phyloP scores from a whole-genome alignment of 1,140 invertebrate species.

The Drosophila parabipectinata region DNA sequence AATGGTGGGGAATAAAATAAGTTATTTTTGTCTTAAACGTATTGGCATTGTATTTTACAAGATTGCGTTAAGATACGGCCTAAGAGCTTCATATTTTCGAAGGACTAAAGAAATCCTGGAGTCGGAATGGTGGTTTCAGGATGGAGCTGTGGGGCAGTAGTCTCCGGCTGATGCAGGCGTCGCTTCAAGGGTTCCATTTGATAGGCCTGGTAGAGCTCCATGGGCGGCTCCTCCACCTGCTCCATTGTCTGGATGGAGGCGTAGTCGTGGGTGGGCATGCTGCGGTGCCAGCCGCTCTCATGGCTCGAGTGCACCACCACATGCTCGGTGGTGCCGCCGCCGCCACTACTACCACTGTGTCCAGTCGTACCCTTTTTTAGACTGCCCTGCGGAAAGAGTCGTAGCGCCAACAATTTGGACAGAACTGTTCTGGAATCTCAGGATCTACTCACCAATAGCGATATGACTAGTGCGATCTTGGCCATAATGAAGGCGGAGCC shows the following conservation, averaged over 20 bases:
- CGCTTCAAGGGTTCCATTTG: slow-evolving; percentile 46
- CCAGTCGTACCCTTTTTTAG: slow-evolving; percentile 86
- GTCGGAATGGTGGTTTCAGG: slow-evolving; percentile 16
- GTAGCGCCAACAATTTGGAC: slow-evolving; percentile 59
- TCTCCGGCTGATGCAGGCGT: slow-evolving; percentile 31
- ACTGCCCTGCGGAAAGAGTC: slow-evolving; percentile 84
- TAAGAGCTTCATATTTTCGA: neutral
- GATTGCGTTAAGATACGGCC: slow-evolving; percentile 2
- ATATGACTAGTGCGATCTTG: slow-evolving; percentile 88
- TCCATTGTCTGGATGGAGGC: slow-evolving; percentile 37
- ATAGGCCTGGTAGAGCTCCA: slow-evolving; percentile 55
- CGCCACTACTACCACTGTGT: slow-evolving; percentile 83
- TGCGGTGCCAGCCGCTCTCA: slow-evolving; percentile 77
- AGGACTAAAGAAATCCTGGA: slow-evolving; percentile 58
- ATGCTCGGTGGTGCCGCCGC: slow-evolving; percentile 79
- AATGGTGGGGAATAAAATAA: neutral
- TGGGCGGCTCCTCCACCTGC: slow-evolving; percentile 25
- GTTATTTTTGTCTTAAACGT: neutral
- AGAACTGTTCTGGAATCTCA: slow-evolving; percentile 14
- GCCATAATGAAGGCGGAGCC: slow-evolving; percentile 88
- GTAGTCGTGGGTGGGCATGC: slow-evolving; percentile 68
- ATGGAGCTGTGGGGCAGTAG: neutral
- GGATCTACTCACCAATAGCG: slow-evolving; percentile 85
- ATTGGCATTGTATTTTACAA: slow-evolving; percentile 1
- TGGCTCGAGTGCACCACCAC: slow-evolving; percentile 86